A percentile compares a stretch with the other conserved stretches of the same genome.
phyloP scores from a whole-genome alignment of 37 sponge, comb jelly and placozoan genomes.

The Hormiphora californensis region DNA sequence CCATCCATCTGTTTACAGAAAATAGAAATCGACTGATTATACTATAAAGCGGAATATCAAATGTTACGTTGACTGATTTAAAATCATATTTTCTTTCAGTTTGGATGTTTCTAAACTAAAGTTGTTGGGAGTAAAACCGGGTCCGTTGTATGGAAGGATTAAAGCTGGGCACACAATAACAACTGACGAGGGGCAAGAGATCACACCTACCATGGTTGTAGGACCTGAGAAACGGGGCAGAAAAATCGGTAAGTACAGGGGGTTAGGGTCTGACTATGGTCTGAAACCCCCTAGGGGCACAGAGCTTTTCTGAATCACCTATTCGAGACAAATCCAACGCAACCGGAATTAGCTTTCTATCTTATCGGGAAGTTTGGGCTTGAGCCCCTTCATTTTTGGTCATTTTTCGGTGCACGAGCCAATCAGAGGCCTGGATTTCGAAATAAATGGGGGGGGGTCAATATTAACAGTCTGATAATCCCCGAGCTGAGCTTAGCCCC shows the following conservation, averaged over 20 bases:
- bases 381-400: no score
- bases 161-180: slow-evolving; percentile 68
- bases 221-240: slow-evolving; percentile 68
- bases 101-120: slow-evolving; percentile 66
- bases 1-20: no score
- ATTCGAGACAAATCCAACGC: no score
- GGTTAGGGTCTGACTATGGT: neutral
- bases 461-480: no score
- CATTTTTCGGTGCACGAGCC: no score
- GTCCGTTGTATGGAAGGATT: slow-evolving; percentile 76
- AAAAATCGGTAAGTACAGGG: slow-evolving; percentile 57
- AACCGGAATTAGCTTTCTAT: no score
- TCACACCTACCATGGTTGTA: slow-evolving; percentile 65
- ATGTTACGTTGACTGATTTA: neutral
- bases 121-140: slow-evolving; percentile 68
- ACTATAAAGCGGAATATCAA: neutral
- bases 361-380: no score
- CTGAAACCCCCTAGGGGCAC: no score
- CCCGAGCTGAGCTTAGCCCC: no score
- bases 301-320: neutral
- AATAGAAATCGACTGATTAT: neutral
- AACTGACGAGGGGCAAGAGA: slow-evolving; percentile 61
- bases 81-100: slow-evolving; percentile 16
- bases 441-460: no score
- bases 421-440: no score